Evolutionary conservation across 2,797 vertebrate genomes (phyloP).

Genomic region (Sebastes steindachneri): DNA sequence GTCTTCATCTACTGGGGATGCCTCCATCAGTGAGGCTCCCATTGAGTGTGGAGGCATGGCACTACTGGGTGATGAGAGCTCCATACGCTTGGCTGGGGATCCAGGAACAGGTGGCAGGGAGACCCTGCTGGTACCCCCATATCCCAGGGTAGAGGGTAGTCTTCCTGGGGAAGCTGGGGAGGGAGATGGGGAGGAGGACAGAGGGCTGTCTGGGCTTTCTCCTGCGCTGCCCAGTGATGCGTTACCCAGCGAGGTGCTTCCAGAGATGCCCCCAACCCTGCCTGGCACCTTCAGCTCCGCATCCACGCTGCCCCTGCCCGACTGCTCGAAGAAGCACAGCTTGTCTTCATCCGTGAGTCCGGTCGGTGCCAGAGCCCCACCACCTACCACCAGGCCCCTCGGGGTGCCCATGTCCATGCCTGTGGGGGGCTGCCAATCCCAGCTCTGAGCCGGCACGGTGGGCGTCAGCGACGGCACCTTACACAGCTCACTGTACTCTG

Average conservation of each 20-base stretch:
- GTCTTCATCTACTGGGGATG: slow-evolving; percentile 30
- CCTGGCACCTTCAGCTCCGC: slow-evolving; percentile 85
- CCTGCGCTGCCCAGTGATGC: slow-evolving; percentile 80
- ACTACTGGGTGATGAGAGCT: slow-evolving; percentile 31
- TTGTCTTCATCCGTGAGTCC: slow-evolving; percentile 93
- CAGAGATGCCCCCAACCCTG: slow-evolving; percentile 71
- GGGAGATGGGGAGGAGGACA: slow-evolving; percentile 77
- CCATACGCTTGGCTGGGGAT: slow-evolving; percentile 56
- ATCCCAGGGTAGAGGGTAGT: slow-evolving; percentile 51
- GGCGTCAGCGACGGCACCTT: slow-evolving; percentile 76
- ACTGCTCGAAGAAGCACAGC: slow-evolving; percentile 90
- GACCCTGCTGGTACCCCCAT: slow-evolving; percentile 68
- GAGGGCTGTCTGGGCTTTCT: slow-evolving; percentile 81
- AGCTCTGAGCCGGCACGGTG: slow-evolving; percentile 77
- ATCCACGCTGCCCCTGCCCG: slow-evolving; percentile 70
- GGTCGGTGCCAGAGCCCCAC: slow-evolving; percentile 62
- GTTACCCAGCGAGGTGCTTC: slow-evolving; percentile 72
- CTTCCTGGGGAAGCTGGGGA: slow-evolving; percentile 79
- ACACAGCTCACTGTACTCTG: slow-evolving; percentile 88
- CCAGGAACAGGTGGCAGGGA: slow-evolving; percentile 62
- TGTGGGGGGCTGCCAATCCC: slow-evolving; percentile 90
- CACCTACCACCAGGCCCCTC: slow-evolving; percentile 60
- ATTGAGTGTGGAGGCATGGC: slow-evolving; percentile 30
- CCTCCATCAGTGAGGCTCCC: slow-evolving; percentile 35
- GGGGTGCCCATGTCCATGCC: slow-evolving; percentile 80